Evolutionary conservation across 2,797 vertebrate species (phyloP), one percentile per base, ranked within the genome.

Genomic region (Paedocypris micromegethes): DNA sequence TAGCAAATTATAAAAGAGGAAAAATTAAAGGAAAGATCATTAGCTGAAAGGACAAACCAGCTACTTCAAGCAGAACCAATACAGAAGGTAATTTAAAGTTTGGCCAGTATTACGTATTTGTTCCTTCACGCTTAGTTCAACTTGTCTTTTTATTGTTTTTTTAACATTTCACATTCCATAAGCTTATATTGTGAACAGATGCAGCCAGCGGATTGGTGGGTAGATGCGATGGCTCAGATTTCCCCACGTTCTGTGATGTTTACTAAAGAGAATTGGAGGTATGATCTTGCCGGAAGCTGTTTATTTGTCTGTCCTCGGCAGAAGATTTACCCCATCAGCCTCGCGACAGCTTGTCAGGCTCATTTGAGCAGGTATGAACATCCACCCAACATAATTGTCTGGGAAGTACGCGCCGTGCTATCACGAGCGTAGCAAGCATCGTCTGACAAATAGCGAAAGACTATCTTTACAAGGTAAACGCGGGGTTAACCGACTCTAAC

Each of bases 181-280:
- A 67, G 41, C 61, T 64, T 67, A 51, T 51, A 7, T 6, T 58
- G 41, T 54, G 66, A 45, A 54, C 5, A 39, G 50, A 57, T 2
- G 7, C 44, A 56, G 49, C 5, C 42, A 58, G 68, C 64, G 45
- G 8, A 7, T n/a, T 9, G 23, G 58, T 51, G 58, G 37, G 68
- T 57, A n/a, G 58, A 42, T 9, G 41, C 73, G 66, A 72, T 65
- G 71, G 70, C 64, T 75, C 70, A 68, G 64, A 50, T 61, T 66
- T 41, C 3, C 5, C 57, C 56, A 39, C 68, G 62, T 43, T 48
- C 61, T 62, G 68, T 66, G 61, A 53, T 72, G 77, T 72, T 71
- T 66, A 53, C 60, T 2, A 49, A 64, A 59, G 6, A 65, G 56
- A 55, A 67, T 6, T 6, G 48, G 60, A 46, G 46, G 51, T 63